These are phyloP conservation scores for Molossus alvarezi DNA, from an alignment of 2,797 vertebrate species.

Conservation along the genomic window DNA sequence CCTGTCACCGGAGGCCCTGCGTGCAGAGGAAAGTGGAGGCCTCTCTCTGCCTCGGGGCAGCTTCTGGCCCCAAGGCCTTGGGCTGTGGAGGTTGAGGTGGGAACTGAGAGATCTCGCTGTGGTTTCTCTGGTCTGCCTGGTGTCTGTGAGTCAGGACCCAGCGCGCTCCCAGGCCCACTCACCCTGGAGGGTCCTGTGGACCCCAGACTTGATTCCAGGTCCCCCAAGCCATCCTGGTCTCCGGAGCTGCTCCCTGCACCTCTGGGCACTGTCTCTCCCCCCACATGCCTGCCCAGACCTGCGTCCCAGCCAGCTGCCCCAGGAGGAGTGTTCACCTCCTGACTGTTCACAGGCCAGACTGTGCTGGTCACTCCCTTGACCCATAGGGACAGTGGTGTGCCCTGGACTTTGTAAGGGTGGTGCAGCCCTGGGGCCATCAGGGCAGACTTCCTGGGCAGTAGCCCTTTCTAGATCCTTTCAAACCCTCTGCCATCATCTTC, in stretches of 20 bases:
- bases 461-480: slow-evolving; percentile 49
- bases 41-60: neutral
- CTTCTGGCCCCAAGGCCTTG: neutral
- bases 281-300: accelerated
- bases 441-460: neutral
- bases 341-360: neutral
- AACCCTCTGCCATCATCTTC: neutral
- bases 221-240: neutral
- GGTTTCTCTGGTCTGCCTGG: neutral
- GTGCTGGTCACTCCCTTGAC: neutral
- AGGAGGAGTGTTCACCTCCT: accelerated
- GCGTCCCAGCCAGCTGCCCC: neutral
- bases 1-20: neutral
- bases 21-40: neutral
- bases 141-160: neutral
- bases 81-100: neutral
- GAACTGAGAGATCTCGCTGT: neutral
- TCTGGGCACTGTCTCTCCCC: neutral
- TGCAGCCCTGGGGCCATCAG: neutral
- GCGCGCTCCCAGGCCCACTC: neutral
- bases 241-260: neutral
- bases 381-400: too few relatives aligned
- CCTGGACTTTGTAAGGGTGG: neutral
- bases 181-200: neutral
- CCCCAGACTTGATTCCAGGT: neutral